Conservation (phyloP, 2,888 invertebrate species). For the Phlogophora meticulosa region DNA sequence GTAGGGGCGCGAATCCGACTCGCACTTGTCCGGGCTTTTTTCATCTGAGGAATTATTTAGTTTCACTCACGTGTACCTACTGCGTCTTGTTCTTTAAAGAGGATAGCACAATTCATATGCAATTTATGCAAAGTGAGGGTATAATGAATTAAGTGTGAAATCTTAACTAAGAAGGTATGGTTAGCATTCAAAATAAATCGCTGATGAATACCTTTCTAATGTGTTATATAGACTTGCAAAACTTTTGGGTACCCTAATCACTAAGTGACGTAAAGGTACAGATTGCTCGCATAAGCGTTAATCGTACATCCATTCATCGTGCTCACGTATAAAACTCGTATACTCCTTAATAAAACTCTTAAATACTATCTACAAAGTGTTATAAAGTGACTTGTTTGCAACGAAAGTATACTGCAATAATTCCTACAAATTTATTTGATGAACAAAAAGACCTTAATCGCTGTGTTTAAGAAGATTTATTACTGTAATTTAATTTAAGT, state of each 20-base stretch:
- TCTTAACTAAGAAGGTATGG: neutral
- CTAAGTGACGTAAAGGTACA: too few relatives aligned
- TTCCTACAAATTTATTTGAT: constrained; percentile 6
- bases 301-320: too few relatives aligned
- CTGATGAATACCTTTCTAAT: too few relatives aligned
- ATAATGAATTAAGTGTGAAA: constrained; percentile 5
- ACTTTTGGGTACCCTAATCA: too few relatives aligned
- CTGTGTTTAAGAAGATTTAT: constrained; percentile 38
- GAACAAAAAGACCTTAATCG: constrained; percentile 21
- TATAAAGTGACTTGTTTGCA: neutral
- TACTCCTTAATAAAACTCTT: neutral
- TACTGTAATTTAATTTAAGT: constrained; percentile 30
- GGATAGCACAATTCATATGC: constrained; percentile 8
- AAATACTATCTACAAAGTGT: neutral
- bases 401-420: neutral
- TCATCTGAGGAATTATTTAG: too few relatives aligned
- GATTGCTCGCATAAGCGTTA: too few relatives aligned
- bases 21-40: too few relatives aligned
- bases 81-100: neutral
- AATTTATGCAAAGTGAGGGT: constrained; percentile 1
- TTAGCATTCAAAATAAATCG: too few relatives aligned
- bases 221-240: too few relatives aligned
- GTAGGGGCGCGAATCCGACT: too few relatives aligned
- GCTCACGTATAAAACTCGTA: too few relatives aligned
- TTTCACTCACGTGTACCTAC: neutral